These are phyloP conservation scores for Daubentonia madagascariensis DNA, from an alignment of 2,113 vertebrate species.

Conservation along the genomic window DNA sequence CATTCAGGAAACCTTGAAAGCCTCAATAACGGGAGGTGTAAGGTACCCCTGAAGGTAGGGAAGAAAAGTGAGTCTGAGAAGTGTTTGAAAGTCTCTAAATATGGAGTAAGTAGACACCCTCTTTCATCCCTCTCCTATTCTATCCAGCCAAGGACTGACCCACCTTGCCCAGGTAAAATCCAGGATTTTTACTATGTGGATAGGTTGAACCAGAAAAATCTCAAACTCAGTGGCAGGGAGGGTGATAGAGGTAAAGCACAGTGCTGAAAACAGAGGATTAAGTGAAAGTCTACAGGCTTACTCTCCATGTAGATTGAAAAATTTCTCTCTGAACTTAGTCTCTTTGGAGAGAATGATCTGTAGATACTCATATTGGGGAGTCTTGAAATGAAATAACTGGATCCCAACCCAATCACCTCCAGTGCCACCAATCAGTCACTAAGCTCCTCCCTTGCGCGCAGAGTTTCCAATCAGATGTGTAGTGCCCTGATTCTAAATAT, in stretches of 20 bases:
- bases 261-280: background rate
- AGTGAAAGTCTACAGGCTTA: background rate
- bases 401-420: background rate
- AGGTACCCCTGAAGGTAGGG: background rate
- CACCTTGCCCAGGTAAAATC: background rate
- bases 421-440: background rate
- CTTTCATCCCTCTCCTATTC: background rate
- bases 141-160: background rate
- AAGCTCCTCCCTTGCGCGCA: fast-evolving
- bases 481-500: background rate
- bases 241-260: background rate
- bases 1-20: background rate
- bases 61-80: background rate
- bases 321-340: background rate
- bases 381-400: background rate
- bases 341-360: background rate
- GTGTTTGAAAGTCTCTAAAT: background rate
- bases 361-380: background rate
- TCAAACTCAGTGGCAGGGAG: background rate
- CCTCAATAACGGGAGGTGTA: background rate
- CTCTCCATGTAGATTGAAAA: background rate
- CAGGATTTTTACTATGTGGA: background rate
- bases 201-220: background rate
- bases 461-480: background rate
- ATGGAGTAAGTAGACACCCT: background rate